Evolutionary conservation across 2,113 vertebrate species (phyloP), one percentile per base, ranked within the genome.

Genomic region (Ursus arctos): DNA sequence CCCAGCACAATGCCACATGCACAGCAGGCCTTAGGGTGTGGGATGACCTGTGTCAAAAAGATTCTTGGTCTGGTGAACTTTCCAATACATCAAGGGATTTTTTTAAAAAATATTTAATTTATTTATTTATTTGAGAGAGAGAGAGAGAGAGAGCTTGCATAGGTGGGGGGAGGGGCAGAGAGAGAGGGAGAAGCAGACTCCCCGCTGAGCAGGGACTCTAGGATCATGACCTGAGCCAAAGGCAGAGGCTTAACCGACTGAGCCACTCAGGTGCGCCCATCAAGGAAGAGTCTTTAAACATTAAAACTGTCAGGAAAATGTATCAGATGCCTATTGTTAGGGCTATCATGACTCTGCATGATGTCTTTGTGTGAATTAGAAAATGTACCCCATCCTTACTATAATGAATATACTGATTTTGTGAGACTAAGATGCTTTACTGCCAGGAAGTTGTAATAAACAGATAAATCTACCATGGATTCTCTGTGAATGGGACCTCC

Each of bases 291-390:
- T 82, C 65, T 69, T 59, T 95, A 59, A 84, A 51, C 26, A 72
- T 93, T 87, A 80, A 92, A n/a, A 83, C 33, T 94, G 53, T 21
- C n/a, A 31, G 65, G 65, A 82, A 85, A 90, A 88, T 55, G 31
- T 94, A 47, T 89, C 92, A 72, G 47, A 83, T 79, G 53, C 83
- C 81, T 82, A n/a, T 69, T n/a, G 36, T 85, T 51, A 77, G 80
- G 49, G 61, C 61, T 26, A 28, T 77, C 36, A 18, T 57, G 89
- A 80, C n/a, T 63, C 36, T 55, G n/a, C 74, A 26, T 3, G 33
- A 22, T 57, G 53, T 33, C 81, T 97, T 63, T 14, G 19, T 63
- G 57, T 74, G 89, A 53, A 47, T 93, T 93, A 51, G 91, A 81
- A 94, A 96, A 88, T 14, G 7, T 59, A 47, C 11, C 31, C 19